Evolutionary conservation across 2,888 invertebrate genomes (phyloP).

Genomic region (Pimpla rufipes): DNA sequence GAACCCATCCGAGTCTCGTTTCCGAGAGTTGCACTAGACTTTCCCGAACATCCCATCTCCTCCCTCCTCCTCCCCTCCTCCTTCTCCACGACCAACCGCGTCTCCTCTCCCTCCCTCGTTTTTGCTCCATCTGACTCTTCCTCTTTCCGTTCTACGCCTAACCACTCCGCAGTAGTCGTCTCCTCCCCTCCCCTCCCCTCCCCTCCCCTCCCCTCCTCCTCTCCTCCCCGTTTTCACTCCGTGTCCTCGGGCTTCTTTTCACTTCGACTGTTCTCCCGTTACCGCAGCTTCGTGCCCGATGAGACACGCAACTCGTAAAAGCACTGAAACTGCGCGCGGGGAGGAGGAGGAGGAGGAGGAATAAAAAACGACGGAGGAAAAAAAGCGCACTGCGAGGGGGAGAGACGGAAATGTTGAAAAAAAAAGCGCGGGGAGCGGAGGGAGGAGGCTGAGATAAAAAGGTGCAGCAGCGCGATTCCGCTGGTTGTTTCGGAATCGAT

Average conservation of each 20-base stretch:
- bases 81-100: constrained; percentile 23
- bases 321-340: constrained; percentile 27
- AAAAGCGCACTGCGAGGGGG: not conserved
- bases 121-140: constrained; percentile 42
- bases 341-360: too few species aligned
- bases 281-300: constrained; percentile 39
- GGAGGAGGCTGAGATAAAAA: constrained; percentile 39
- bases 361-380: too few species aligned
- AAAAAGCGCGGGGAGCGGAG: not conserved
- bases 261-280: constrained; percentile 54
- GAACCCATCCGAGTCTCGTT: constrained; percentile 67
- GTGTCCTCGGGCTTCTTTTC: constrained; percentile 51
- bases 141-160: constrained; percentile 32
- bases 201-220: constrained; percentile 28
- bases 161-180: constrained; percentile 35
- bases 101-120: not conserved
- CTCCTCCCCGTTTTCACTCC: constrained; percentile 47
- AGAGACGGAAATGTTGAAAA: constrained; percentile 6
- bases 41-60: constrained; percentile 24
- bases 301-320: constrained; percentile 52
- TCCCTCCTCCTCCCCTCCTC: not conserved
- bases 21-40: constrained; percentile 55
- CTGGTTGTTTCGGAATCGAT: constrained; percentile 66
- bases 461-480: constrained; percentile 44
- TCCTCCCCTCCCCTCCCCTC: constrained; percentile 31